Conservation (phyloP, 92 coral and sea anemone species). For the Actinostola sp. region DNA sequence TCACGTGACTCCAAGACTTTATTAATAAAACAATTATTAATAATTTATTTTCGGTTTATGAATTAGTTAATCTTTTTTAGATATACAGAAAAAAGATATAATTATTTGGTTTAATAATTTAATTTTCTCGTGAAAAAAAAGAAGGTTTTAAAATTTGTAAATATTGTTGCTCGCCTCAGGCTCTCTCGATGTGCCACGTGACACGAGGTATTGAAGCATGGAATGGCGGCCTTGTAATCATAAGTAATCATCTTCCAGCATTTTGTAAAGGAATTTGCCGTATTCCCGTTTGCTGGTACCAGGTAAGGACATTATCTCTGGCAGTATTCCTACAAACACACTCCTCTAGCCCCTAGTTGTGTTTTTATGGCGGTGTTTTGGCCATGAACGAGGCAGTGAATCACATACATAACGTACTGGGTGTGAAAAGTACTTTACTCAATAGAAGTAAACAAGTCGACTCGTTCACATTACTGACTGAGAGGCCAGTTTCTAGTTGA, state of each 20-base stretch:
- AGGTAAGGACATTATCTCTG: slow-evolving; percentile 12
- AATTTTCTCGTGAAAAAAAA: background rate
- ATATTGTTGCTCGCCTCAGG: slow-evolving; percentile 10
- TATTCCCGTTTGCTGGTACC: background rate
- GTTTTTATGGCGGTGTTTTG: slow-evolving; percentile 3
- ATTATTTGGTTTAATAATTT: too few relatives aligned
- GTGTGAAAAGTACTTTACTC: slow-evolving; percentile 4
- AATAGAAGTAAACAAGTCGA: slow-evolving; percentile 6
- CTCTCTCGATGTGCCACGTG: slow-evolving; percentile 10
- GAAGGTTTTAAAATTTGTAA: background rate
- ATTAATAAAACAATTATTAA: background rate
- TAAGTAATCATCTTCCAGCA: background rate
- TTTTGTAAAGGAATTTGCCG: slow-evolving; percentile 17
- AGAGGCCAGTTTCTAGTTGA: background rate
- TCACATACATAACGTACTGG: slow-evolving; percentile 8
- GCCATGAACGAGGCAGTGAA: background rate
- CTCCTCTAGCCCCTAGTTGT: background rate
- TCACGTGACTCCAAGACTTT: slow-evolving; percentile 11
- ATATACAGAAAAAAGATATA: too few relatives aligned
- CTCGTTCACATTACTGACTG: background rate
- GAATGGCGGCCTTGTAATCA: slow-evolving; percentile 18
- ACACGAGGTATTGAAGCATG: slow-evolving; percentile 32
- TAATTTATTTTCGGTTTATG: background rate
- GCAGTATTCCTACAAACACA: background rate
- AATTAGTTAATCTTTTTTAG: background rate